These are phyloP conservation scores for Stomatorhinus walkeri DNA, from an alignment of 2,797 vertebrate species.

Conservation along the genomic window DNA sequence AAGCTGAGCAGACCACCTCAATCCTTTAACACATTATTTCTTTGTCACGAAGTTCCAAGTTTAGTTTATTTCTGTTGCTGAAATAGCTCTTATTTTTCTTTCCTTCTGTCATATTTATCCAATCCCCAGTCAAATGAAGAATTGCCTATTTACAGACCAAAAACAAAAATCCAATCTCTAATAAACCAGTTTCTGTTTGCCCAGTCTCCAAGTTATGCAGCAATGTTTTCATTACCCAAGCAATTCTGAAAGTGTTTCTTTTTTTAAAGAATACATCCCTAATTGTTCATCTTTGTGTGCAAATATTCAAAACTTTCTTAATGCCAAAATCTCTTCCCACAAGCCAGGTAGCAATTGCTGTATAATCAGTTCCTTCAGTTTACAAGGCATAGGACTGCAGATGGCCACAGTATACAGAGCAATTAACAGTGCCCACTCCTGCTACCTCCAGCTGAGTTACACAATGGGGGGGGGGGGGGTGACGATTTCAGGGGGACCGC, in stretches of 20 bases:
- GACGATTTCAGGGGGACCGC: slow-evolving; percentile 26
- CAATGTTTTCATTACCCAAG: neutral
- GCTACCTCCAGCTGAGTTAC: neutral
- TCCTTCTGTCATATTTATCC: neutral
- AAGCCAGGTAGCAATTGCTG: slow-evolving; percentile 44
- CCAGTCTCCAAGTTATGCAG: neutral
- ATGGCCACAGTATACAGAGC: slow-evolving; percentile 35
- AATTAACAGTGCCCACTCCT: neutral
- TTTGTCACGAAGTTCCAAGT: neutral
- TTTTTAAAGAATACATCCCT: neutral
- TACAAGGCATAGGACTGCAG: slow-evolving; percentile 43
- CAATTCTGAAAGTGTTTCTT: neutral
- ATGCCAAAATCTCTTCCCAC: neutral
- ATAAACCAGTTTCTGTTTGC: neutral
- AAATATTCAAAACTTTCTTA: neutral
- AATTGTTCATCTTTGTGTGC: neutral
- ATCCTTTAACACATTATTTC: neutral
- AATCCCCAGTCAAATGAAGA: neutral
- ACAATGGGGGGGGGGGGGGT: neutral
- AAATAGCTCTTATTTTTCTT: neutral
- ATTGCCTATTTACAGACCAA: neutral
- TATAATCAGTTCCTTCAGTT: slow-evolving; percentile 52
- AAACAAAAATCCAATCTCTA: neutral
- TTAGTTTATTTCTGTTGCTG: neutral
- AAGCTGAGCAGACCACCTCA: neutral